Evolutionary conservation across 2,797 vertebrate genomes (phyloP).

Genomic region (Dryobates pubescens): DNA sequence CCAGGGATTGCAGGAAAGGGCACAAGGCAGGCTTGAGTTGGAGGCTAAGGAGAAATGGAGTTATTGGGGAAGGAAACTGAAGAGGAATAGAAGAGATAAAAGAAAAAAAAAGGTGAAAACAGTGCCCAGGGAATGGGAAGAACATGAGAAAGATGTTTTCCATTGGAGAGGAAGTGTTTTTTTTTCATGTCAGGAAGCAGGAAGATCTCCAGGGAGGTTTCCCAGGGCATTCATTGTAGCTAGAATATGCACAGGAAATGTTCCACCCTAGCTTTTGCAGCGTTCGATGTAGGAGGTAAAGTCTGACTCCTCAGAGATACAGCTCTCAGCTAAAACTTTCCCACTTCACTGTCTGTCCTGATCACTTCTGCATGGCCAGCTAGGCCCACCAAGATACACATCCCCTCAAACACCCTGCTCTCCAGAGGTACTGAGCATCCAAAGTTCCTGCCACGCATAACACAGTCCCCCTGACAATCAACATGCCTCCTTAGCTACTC

Average conservation of each 20-base stretch:
- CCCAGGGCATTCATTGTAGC: background rate
- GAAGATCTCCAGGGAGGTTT: background rate
- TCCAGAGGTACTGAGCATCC: background rate
- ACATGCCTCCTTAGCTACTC: rapidly evolving
- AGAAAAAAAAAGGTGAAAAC: background rate
- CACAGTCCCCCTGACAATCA: background rate
- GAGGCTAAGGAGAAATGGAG: background rate
- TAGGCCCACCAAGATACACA: background rate
- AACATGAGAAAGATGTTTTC: background rate
- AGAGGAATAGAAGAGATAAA: background rate
- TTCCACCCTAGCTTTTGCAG: background rate
- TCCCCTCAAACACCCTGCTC: background rate
- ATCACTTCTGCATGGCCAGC: background rate
- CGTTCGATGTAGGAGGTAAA: background rate
- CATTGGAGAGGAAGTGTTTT: background rate
- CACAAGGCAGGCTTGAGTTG: background rate
- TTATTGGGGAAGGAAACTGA: background rate
- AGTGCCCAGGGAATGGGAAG: background rate
- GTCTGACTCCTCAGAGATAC: background rate
- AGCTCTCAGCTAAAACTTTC: background rate
- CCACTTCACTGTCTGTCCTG: background rate
- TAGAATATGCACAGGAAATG: background rate
- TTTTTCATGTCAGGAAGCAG: background rate
- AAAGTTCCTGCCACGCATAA: background rate
- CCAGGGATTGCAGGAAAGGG: background rate